These are phyloP conservation scores for Syrrhaptes paradoxus DNA, from an alignment of 2,113 vertebrate species.

Conservation along the genomic window DNA sequence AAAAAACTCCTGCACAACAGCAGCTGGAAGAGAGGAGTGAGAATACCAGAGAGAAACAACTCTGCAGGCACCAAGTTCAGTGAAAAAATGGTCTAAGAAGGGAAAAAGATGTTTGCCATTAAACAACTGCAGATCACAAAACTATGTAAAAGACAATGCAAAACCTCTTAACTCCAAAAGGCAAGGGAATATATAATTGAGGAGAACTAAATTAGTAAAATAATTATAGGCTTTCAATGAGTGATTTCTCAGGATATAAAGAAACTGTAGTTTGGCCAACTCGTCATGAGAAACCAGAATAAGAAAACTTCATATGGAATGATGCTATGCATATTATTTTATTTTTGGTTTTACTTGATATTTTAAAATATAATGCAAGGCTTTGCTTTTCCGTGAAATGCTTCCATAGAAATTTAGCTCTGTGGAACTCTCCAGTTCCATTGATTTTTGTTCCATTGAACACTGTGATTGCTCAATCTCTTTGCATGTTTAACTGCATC, in stretches of 20 bases:
- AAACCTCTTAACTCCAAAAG: neutral
- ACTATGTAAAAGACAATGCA: neutral
- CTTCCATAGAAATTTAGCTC: neutral
- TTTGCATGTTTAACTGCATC: neutral
- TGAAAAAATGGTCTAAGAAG: neutral
- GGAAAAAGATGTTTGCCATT: neutral
- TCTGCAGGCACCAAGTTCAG: neutral
- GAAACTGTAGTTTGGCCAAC: neutral
- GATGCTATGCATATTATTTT: neutral
- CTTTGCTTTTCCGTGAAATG: neutral
- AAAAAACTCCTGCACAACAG: neutral
- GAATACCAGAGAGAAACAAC: neutral
- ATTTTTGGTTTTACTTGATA: neutral
- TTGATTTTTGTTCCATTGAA: neutral
- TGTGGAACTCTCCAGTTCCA: neutral
- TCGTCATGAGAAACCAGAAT: neutral
- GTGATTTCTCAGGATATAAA: neutral
- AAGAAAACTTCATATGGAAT: neutral
- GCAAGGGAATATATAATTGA: neutral
- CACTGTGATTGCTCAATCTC: neutral
- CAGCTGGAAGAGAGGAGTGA: neutral
- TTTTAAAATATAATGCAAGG: neutral
- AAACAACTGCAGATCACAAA: neutral
- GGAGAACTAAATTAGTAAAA: conserved; percentile 5
- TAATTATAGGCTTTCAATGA: neutral